Percentiles rank a stretch among this genome's conserved stretches.
These are phyloP conservation scores for Pipa parva DNA, from an alignment of 2,113 vertebrate species.

Conservation along the genomic window DNA sequence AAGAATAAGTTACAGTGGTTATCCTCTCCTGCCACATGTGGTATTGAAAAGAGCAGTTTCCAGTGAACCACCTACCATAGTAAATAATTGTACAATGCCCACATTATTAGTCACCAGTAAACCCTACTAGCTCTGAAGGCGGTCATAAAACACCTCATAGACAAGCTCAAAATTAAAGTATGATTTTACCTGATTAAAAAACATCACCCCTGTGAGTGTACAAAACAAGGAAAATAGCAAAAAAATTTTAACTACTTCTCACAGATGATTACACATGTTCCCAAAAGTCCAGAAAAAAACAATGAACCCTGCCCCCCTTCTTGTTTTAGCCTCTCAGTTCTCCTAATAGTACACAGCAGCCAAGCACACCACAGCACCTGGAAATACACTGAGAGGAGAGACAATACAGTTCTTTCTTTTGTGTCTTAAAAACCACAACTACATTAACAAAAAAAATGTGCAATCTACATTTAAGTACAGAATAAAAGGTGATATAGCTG, in stretches of 20 bases:
- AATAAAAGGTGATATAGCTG: background rate
- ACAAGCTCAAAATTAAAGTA: slow-evolving; percentile 23
- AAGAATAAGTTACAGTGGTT: background rate
- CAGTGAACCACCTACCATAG: slow-evolving; percentile 6
- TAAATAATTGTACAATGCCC: slow-evolving; percentile 17
- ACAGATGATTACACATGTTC: slow-evolving; percentile 21
- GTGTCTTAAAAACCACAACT: slow-evolving; percentile 4
- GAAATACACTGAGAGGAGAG: slow-evolving; percentile 19
- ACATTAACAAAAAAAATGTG: background rate
- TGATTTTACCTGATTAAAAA: slow-evolving; percentile 30
- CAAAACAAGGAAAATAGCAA: slow-evolving; percentile 14
- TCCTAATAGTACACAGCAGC: slow-evolving; percentile 5
- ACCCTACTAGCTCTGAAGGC: slow-evolving; percentile 9
- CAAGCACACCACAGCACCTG: slow-evolving; percentile 26
- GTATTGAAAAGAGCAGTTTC: slow-evolving; percentile 15
- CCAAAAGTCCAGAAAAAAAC: slow-evolving; percentile 1
- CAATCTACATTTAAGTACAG: background rate
- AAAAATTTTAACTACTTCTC: slow-evolving; percentile 6
- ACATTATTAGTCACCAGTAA: background rate
- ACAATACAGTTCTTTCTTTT: slow-evolving; percentile 33
- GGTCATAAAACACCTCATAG: slow-evolving; percentile 32
- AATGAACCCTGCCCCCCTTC: slow-evolving; percentile 12
- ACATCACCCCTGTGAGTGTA: background rate
- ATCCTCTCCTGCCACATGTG: background rate
- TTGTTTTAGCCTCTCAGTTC: slow-evolving; percentile 2